A percentile compares a stretch with the other conserved stretches of the same genome.
Evolutionary conservation across 2,888 invertebrate genomes (phyloP).

Genomic region (Polia nebulosa): DNA sequence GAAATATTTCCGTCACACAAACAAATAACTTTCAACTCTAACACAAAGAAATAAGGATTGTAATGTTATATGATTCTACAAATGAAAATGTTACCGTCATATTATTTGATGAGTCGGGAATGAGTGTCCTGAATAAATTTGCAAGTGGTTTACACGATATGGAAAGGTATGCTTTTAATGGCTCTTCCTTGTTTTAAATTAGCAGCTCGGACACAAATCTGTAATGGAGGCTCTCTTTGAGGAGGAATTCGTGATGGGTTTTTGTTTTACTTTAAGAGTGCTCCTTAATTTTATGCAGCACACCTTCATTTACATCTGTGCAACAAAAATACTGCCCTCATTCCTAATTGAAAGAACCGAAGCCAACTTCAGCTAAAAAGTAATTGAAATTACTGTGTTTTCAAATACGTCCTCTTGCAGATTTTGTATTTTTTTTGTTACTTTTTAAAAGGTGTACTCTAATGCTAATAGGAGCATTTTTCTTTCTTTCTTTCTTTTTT

Average conservation of each 20-base stretch:
- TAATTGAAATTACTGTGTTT: too few relatives aligned
- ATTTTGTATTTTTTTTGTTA: too few relatives aligned
- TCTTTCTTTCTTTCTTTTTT: too few relatives aligned
- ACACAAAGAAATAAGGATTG: conserved; percentile 59
- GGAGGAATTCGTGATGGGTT: conserved; percentile 31
- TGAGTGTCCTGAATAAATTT: conserved; percentile 88
- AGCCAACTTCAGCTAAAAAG: too few relatives aligned
- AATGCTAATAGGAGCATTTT: too few relatives aligned
- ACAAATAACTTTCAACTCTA: conserved; percentile 69
- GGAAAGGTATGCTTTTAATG: conserved; percentile 84
- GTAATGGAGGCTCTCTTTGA: conserved; percentile 66
- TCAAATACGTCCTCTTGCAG: too few relatives aligned
- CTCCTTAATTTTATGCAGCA: conserved; percentile 46
- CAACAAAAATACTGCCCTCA: conserved; percentile 1
- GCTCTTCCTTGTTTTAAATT: conserved; percentile 81
- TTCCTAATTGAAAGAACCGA: too few relatives aligned
- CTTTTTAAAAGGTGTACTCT: too few relatives aligned
- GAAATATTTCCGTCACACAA: conserved; percentile 72
- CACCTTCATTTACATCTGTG: conserved; percentile 26
- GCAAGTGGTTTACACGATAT: conserved; percentile 84
- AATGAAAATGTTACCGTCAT: conserved; percentile 77
- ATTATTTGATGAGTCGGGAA: conserved; percentile 84
- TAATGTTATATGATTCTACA: conserved; percentile 51
- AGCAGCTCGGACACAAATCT: conserved; percentile 69
- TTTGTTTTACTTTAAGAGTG: conserved; percentile 49